A percentile compares a stretch with the other conserved stretches of the same genome.
These are phyloP conservation scores for Globia sparganii DNA, from an alignment of 2,888 invertebrate species.

Conservation along the genomic window DNA sequence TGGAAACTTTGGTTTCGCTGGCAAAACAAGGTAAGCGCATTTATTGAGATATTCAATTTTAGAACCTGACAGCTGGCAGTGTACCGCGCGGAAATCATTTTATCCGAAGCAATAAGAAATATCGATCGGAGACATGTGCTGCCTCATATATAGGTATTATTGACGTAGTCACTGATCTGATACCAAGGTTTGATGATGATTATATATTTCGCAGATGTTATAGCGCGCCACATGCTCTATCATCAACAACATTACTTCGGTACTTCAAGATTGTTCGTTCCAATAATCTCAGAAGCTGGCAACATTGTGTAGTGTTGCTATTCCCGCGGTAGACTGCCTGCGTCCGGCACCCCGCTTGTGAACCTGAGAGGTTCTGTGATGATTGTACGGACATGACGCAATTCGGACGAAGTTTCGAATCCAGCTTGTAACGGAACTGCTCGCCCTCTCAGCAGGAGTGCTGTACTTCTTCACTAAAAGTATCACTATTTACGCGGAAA, in stretches of 20 bases:
- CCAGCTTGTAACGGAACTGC: constrained; percentile 1
- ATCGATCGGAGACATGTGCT: constrained; percentile 2
- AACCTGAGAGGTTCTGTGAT: constrained; percentile 1
- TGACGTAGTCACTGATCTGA: not conserved
- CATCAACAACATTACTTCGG: not conserved
- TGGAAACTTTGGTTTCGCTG: constrained; percentile 36
- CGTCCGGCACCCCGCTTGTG: not conserved
- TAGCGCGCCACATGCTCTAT: too few species aligned
- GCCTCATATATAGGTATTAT: constrained; percentile 1
- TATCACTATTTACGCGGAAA: constrained; percentile 42
- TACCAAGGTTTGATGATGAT: not conserved
- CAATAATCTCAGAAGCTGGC: not conserved
- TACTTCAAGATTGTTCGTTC: not conserved
- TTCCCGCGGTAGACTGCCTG: constrained; percentile 6
- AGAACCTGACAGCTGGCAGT: constrained; percentile 8
- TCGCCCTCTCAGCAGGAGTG: not conserved
- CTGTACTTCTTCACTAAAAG: constrained; percentile 16
- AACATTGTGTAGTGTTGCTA: not conserved
- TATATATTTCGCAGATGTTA: not conserved
- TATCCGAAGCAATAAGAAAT: not conserved
- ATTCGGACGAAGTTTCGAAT: constrained; percentile 4
- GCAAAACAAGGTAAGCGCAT: constrained; percentile 36
- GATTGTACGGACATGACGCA: constrained; percentile 4
- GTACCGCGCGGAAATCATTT: constrained; percentile 12
- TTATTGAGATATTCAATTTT: constrained; percentile 13